Base-by-base conservation (phyloP, 2,888 invertebrate genomes). In the Hirudinaria manillensis region DNA sequence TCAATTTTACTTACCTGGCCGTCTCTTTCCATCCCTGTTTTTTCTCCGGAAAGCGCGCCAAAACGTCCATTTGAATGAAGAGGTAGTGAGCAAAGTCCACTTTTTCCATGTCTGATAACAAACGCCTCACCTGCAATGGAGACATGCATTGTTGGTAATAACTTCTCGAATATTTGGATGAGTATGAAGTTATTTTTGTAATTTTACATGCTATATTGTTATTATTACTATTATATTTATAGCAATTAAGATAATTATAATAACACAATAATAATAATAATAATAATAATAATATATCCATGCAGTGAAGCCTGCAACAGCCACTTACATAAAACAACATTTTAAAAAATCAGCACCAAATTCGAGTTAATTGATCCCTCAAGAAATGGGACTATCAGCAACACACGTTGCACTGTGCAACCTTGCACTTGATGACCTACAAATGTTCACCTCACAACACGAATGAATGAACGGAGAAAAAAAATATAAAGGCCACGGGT, bases 61-160 rank as follows among this genome's bases (percentile, higher is more conserved):
- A 76, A 0, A 78, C 76, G 73, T 80, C 79, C 77, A 80, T 76
- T 76, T 80, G 80, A 45, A 77, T 78, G 79, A 80, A 80, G 51
- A 80, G 78, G 34, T 75, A 75, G 72, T 78, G 80, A 21, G 24
- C 53, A 27, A 34, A 27, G 16, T 75, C 72, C 51, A 34, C 29
- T 6, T 45, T 70, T 0, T 68, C 76, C 29, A 56, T 38, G 24
- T 73, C 72, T 24, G 74, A 66, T 21, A 78, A 73, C 13, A 78
- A 32, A 45, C 66, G 66, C 16, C 76, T 56, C 27, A 78, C 78
- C 75, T 77, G 72, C 13, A 45, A 16, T 45, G 13, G 13, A 45
- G 2, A 53, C n/a, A n/a, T n/a, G 13, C n/a, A 24, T 45, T 51
- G 24, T 6, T 21, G 24, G 21, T 29, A 16, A 16, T 45, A 10